Percentiles rank a stretch among this genome's conserved stretches.
Evolutionary conservation across 2,113 vertebrate genomes (phyloP).

Genomic region (Ochotona curzoniae): DNA sequence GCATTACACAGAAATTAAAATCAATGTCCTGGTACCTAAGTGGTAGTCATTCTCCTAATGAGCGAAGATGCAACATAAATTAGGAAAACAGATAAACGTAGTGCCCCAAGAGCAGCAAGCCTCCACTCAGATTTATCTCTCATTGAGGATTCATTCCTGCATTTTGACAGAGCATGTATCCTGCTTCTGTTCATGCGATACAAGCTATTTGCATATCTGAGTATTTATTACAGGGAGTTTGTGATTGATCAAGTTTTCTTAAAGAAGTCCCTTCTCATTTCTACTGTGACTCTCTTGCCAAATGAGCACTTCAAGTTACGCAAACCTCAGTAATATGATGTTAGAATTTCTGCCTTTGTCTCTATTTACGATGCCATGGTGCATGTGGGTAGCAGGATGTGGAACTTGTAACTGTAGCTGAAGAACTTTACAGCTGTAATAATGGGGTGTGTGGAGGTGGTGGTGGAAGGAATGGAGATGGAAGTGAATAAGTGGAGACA

Average conservation of each 20-base stretch:
- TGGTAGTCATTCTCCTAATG: not conserved
- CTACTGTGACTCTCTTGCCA: not conserved
- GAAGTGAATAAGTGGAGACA: no score
- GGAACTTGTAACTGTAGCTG: no score
- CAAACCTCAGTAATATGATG: no score
- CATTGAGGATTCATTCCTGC: not conserved
- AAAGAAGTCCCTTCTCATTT: constrained; percentile 25
- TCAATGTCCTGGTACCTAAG: not conserved
- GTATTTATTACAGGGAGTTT: not conserved
- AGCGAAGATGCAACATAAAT: not conserved
- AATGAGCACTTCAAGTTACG: not conserved
- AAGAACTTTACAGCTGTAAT: no score
- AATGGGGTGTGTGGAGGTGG: no score
- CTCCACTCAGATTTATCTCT: not conserved
- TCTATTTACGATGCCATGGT: no score
- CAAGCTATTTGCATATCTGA: constrained; percentile 1
- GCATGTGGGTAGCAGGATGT: no score
- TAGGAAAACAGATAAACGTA: not conserved
- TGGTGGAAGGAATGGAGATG: no score
- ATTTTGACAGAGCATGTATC: not conserved
- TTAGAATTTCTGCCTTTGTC: no score
- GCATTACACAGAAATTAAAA: not conserved
- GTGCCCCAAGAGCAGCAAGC: not conserved
- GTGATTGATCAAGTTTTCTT: constrained; percentile 29
- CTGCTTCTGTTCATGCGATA: not conserved